phyloP scores from a whole-genome alignment of 2,888 invertebrate species.

The Amitus sp. region DNA sequence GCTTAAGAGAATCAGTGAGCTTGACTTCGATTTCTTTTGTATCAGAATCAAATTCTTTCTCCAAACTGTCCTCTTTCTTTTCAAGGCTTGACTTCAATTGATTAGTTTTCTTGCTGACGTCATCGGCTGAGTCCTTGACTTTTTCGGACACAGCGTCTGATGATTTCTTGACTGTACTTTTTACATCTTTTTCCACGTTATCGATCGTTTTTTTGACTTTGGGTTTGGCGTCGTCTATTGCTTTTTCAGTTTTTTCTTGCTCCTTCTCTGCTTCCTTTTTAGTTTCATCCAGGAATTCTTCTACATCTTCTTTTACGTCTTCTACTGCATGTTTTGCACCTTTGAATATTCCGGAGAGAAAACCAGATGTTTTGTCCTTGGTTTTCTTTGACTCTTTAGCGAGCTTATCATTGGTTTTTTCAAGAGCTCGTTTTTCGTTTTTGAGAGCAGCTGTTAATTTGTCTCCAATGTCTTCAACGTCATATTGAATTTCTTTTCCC shows the following conservation, averaged over 20 bases:
- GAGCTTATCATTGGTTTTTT: conserved; percentile 20
- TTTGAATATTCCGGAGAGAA: conserved; percentile 45
- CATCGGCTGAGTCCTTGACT: no score
- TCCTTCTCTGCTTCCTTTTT: background rate
- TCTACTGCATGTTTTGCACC: no score
- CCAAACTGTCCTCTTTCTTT: no score
- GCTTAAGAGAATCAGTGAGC: no score
- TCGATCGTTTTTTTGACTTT: conserved; percentile 17
- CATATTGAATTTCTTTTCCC: conserved; percentile 12
- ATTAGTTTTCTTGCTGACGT: no score
- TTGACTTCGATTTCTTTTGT: no score
- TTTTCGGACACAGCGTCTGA: no score
- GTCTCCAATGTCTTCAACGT: conserved; percentile 1
- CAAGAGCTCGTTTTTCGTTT: conserved; percentile 29
- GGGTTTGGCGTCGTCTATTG: conserved; percentile 28
- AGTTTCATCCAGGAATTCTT: conserved; percentile 29
- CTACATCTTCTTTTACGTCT: no score
- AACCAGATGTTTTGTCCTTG: conserved; percentile 33
- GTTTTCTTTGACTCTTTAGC: conserved; percentile 27
- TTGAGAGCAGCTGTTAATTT: conserved; percentile 4
- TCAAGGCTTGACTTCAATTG: no score
- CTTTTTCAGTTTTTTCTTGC: no score
- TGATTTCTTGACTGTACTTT: no score
- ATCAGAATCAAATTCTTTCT: no score
- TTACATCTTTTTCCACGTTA: conserved; percentile 22